A percentile compares a stretch with the other conserved stretches of the same genome.
These are phyloP conservation scores for Drosophila ohnishii DNA, from an alignment of 1,140 invertebrate genomes.

Conservation along the genomic window DNA sequence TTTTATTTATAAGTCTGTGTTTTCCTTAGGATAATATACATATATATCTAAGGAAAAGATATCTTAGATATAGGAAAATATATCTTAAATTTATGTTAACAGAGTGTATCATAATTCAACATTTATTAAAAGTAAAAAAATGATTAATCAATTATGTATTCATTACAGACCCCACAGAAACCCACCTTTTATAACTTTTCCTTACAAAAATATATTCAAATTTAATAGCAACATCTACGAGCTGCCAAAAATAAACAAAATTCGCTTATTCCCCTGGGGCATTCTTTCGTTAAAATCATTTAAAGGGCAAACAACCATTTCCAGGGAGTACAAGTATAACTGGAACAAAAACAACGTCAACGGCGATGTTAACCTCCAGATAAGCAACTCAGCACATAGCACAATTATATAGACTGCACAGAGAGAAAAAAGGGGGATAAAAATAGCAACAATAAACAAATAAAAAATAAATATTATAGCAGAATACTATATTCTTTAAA, in stretches of 20 bases:
- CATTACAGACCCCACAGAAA: neutral
- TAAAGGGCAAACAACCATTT: slow-evolving; percentile 32
- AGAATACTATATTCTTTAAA: too few relatives aligned
- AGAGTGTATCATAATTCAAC: too few relatives aligned
- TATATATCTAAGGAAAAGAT: neutral
- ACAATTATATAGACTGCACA: neutral
- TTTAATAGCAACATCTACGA: slow-evolving; percentile 10
- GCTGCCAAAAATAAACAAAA: slow-evolving; percentile 16
- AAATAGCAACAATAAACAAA: neutral
- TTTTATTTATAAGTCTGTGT: neutral
- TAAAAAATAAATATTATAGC: neutral
- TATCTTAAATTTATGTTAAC: too few relatives aligned
- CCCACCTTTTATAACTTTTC: neutral
- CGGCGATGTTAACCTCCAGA: slow-evolving; percentile 34
- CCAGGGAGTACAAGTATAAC: slow-evolving; percentile 2
- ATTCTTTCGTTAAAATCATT: slow-evolving; percentile 27
- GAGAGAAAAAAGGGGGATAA: fast-evolving
- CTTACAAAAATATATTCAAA: neutral
- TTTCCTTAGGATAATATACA: neutral
- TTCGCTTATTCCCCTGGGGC: neutral
- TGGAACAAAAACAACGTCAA: slow-evolving; percentile 28
- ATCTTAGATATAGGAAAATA: neutral
- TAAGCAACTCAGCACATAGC: slow-evolving; percentile 21
- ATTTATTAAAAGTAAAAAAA: neutral
- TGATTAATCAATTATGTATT: neutral